Evolutionary conservation across 2,888 invertebrate genomes (phyloP).

Genomic region (Tuta absoluta): DNA sequence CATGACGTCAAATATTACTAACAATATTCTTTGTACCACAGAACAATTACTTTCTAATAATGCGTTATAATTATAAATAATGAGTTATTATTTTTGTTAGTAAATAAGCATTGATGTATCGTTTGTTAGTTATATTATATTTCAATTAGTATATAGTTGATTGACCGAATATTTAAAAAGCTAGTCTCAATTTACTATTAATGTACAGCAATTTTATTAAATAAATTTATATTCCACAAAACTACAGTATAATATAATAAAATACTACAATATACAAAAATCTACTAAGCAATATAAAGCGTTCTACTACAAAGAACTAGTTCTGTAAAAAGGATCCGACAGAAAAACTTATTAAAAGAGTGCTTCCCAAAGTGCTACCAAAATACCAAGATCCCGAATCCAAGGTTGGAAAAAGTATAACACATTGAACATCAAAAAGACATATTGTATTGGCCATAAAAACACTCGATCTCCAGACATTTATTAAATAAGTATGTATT

Average conservation of each 20-base stretch:
- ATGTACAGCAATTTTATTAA: constrained; percentile 20
- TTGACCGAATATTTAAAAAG: constrained; percentile 68
- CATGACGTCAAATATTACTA: constrained; percentile 6
- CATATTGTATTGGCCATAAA: constrained; percentile 43
- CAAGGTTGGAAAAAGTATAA: constrained; percentile 45
- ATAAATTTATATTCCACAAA: constrained; percentile 10
- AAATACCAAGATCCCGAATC: constrained; percentile 44
- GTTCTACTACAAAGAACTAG: not conserved
- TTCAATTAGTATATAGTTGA: constrained; percentile 8
- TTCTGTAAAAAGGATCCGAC: not conserved
- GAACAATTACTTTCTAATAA: not conserved
- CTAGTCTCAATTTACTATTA: constrained; percentile 71
- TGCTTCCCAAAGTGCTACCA: constrained; percentile 49
- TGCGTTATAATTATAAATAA: not conserved
- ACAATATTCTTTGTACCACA: not conserved
- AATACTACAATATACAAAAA: not conserved
- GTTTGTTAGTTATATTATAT: not conserved
- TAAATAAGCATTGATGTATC: constrained; percentile 2
- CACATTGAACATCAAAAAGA: constrained; percentile 45
- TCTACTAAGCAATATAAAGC: constrained; percentile 37
- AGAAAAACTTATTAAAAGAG: constrained; percentile 25
- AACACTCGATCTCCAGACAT: too few relatives aligned
- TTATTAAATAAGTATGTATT: too few relatives aligned
- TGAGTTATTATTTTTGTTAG: not conserved
- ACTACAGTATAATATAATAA: not conserved